Evolutionary conservation across 1,140 invertebrate species (phyloP).

Genomic region (Brachionus koreanus): DNA sequence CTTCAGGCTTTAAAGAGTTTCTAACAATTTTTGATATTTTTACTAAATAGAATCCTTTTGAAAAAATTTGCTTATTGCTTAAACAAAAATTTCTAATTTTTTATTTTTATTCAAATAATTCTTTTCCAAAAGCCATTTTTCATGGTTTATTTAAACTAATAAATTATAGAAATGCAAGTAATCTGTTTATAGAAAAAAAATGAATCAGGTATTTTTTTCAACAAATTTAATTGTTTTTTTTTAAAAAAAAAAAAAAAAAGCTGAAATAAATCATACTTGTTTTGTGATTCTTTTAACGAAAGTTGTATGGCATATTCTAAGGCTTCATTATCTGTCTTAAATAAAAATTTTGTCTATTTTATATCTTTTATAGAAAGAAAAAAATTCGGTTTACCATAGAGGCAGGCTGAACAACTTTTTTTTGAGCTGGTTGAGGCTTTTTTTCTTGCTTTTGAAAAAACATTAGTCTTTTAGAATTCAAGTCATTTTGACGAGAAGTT

Average conservation of each 20-base stretch:
- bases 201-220: background rate
- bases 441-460: conserved; percentile 41
- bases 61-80: background rate
- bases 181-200: background rate
- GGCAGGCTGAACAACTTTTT: background rate
- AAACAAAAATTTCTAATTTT: background rate
- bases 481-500: background rate
- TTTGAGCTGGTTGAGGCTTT: background rate
- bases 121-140: background rate
- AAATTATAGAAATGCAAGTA: background rate
- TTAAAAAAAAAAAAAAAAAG: no score
- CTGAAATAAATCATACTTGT: background rate
- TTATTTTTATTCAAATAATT: background rate
- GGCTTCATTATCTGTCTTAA: conserved; percentile 31
- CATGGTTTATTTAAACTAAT: background rate
- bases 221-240: no score
- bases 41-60: background rate
- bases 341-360: background rate
- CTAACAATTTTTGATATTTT: background rate
- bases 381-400: background rate
- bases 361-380: background rate
- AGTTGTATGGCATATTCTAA: conserved; percentile 17
- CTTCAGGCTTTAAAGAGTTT: background rate
- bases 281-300: background rate
- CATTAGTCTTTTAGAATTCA: conserved; percentile 5